Conservation (phyloP, 2,888 invertebrate species). For the Eristalinus sepulchralis region DNA sequence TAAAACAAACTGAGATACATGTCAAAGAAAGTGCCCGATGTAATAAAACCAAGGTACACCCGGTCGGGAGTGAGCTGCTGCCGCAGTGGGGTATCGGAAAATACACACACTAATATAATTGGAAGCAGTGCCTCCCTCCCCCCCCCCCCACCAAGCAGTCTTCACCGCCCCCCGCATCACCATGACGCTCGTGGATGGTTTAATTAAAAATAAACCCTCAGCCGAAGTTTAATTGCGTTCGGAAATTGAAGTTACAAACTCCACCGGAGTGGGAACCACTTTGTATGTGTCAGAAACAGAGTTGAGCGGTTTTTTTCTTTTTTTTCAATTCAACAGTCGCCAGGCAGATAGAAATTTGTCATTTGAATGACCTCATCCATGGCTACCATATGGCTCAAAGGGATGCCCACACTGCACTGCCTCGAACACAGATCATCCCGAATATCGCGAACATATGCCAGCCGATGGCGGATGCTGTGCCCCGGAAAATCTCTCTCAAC, state of each 20-base stretch:
- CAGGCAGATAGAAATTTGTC: conserved; percentile 22
- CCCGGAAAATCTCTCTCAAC: not conserved
- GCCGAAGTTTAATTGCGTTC: conserved; percentile 53
- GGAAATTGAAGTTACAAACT: conserved; percentile 25
- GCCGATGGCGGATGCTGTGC: not conserved
- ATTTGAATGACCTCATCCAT: conserved; percentile 38
- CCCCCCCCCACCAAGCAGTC: not conserved
- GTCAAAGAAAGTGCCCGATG: conserved; percentile 31
- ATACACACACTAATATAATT: conserved; percentile 17
- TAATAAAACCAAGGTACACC: conserved; percentile 33
- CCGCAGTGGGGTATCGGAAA: conserved; percentile 35
- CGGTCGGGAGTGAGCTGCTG: conserved; percentile 29
- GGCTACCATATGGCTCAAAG: conserved; percentile 17
- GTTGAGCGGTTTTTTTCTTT: not conserved
- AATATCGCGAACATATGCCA: not conserved
- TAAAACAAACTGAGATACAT: conserved; percentile 24
- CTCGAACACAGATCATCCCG: too few relatives aligned
- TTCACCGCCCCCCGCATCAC: not conserved
- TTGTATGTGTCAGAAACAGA: not conserved
- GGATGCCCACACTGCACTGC: not conserved
- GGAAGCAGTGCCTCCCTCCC: not conserved
- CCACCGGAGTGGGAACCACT: not conserved
- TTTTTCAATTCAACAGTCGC: not conserved
- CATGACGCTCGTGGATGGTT: conserved; percentile 27
- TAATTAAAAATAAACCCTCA: conserved; percentile 59